Conservation (phyloP, 2,113 vertebrate species). For the Seriola quinqueradiata region DNA sequence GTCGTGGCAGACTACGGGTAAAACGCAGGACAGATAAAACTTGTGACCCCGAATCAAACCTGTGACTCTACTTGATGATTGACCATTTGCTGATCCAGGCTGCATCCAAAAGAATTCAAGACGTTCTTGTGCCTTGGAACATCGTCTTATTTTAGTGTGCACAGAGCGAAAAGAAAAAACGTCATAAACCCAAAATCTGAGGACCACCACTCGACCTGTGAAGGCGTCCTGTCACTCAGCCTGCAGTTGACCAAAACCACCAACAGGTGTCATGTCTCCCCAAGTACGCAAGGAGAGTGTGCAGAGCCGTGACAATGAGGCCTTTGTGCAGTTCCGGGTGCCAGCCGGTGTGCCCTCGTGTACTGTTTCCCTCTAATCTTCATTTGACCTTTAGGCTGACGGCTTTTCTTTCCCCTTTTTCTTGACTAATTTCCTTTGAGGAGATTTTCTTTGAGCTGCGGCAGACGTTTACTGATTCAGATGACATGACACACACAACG, state of each 20-base stretch:
- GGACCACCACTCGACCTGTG: neutral
- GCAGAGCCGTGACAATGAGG: slow-evolving; percentile 76
- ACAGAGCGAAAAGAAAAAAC: neutral
- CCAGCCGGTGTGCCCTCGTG: slow-evolving; percentile 78
- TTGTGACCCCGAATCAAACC: slow-evolving; percentile 15
- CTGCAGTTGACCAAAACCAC: slow-evolving; percentile 65
- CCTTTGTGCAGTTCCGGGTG: slow-evolving; percentile 82
- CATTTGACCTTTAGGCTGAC: slow-evolving; percentile 81
- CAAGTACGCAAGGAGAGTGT: slow-evolving; percentile 29
- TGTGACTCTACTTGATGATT: neutral
- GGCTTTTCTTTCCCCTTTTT: slow-evolving; percentile 75
- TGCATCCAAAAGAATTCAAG: neutral
- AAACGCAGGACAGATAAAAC: neutral
- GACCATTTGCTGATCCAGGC: neutral
- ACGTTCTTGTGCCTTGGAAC: neutral
- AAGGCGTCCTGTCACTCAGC: neutral
- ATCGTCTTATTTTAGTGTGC: neutral
- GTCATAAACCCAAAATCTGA: neutral
- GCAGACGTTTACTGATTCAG: slow-evolving; percentile 49
- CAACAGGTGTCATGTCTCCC: slow-evolving; percentile 82
- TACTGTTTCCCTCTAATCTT: slow-evolving; percentile 83
- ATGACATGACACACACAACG: slow-evolving; percentile 52
- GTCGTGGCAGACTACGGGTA: neutral
- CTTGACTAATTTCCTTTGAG: slow-evolving; percentile 74
- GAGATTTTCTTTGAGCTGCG: slow-evolving; percentile 67